A percentile compares a stretch with the other conserved stretches of the same genome.
These are phyloP conservation scores for Datnioides undecimradiatus DNA, from an alignment of 2,113 vertebrate species.

Conservation along the genomic window DNA sequence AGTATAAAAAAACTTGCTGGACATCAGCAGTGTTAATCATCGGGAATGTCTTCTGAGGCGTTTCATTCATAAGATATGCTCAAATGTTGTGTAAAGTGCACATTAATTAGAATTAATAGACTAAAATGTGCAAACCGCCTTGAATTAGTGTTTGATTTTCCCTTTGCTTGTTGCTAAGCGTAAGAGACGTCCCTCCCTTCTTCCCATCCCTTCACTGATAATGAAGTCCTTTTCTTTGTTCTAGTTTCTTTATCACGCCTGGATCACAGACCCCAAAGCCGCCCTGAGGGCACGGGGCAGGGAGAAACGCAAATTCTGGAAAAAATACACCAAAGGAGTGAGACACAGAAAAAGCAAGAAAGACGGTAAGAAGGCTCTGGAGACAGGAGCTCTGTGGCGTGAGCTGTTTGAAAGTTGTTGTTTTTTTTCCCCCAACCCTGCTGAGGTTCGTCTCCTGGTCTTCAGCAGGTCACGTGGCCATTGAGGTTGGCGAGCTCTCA, in stretches of 20 bases:
- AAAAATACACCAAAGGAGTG: conserved; percentile 83
- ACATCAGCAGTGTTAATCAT: not conserved
- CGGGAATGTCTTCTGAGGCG: not conserved
- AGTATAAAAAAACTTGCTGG: not conserved
- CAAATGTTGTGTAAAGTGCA: not conserved
- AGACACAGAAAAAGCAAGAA: conserved; percentile 83
- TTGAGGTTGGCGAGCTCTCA: conserved; percentile 81
- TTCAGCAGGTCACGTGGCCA: conserved; percentile 76
- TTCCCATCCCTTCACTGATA: not conserved
- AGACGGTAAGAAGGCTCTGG: conserved; percentile 81
- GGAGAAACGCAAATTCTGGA: conserved; percentile 89
- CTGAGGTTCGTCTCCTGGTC: not conserved
- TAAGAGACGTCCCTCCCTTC: not conserved
- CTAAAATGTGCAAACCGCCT: not conserved
- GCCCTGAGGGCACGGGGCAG: conserved; percentile 90
- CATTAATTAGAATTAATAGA: not conserved
- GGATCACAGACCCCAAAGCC: conserved; percentile 97
- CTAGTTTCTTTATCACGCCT: conserved; percentile 97
- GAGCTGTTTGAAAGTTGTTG: not conserved
- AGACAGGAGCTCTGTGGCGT: not conserved
- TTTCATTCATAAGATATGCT: not conserved
- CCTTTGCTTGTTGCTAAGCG: not conserved
- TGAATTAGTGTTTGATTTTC: not conserved
- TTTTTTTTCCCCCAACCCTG: not conserved
- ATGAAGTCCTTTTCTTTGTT: conserved; percentile 49